Evolutionary conservation across 2,113 vertebrate species (phyloP), one percentile per base, ranked within the genome.

Genomic region (Albula glossodonta): DNA sequence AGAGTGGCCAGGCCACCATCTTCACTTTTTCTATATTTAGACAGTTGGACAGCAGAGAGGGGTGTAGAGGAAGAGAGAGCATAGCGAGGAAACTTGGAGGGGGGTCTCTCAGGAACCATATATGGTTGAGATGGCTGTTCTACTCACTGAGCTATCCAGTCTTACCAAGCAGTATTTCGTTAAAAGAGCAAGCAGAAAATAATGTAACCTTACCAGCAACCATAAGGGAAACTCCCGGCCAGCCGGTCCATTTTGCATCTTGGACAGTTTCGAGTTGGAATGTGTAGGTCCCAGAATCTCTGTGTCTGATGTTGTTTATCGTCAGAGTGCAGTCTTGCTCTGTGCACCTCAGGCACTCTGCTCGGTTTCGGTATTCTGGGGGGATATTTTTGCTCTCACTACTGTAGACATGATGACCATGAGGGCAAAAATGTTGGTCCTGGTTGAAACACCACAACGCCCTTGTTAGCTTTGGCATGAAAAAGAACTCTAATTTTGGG

Each of bases 271-370:
- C 66, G 80, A 87, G 86, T 86, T 77, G 86, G 60, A 88, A 91
- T 83, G 0, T 85, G 82, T 91, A 91, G 1, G 0, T 12, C 83
- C 78, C 86, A 86, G 81, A 83, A 78, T 85, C 57, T 49, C 0
- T 19, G 15, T 22, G 50, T 78, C 86, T 86, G 22, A 86, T 84
- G 70, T 88, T 79, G 11, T 83, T 85, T 80, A 91, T 90, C 79
- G 80, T 78, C 31, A 87, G 57, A 79, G 52, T 85, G 78, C 88
- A 90, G 78, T 87, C 6, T 22, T 86, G 85, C 48, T 7, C 25
- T 11, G 84, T 63, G 41, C 87, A 19, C n/a, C 81, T 86, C 84
- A 12, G 50, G 57, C 53, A 85, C 56, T 85, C 56, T 85, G 78
- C 48, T 49, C 57, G 51, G 15, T 83, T 56, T 9, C 52, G 5